phyloP scores from a whole-genome alignment of 2,113 vertebrate species.

The Prochilodus magdalenae region DNA sequence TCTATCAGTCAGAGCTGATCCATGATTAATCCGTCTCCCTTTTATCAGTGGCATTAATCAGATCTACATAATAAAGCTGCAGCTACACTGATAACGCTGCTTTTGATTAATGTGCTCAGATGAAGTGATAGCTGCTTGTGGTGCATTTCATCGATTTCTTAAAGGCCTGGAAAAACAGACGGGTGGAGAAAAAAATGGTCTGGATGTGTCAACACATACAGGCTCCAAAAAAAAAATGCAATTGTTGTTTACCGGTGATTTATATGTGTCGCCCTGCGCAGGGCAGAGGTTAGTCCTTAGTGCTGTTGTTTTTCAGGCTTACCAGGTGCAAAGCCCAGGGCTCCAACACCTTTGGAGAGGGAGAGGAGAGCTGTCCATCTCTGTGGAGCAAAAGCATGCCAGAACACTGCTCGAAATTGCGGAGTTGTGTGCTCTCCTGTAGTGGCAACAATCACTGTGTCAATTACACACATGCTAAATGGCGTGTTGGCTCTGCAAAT shows the following conservation, averaged over 20 bases:
- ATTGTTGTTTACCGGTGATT: conserved; percentile 33
- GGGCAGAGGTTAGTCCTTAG: conserved; percentile 39
- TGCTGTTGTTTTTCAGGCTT: conserved; percentile 38
- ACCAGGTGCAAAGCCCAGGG: conserved; percentile 31
- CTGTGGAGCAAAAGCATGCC: conserved; percentile 29
- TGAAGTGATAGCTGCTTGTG: conserved; percentile 83
- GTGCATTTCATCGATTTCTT: conserved; percentile 87
- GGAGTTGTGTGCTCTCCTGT: conserved; percentile 51
- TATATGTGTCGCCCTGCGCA: conserved; percentile 23
- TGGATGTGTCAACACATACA: conserved; percentile 22
- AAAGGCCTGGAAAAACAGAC: conserved; percentile 47
- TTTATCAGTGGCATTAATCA: conserved; percentile 85
- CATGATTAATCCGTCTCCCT: conserved; percentile 82
- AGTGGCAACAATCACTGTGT: conserved; percentile 51
- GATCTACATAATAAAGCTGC: conserved; percentile 88
- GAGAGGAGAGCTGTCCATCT: not conserved
- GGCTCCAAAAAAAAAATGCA: not conserved
- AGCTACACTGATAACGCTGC: conserved; percentile 71
- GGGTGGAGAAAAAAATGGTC: conserved; percentile 19
- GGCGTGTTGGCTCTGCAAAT: conserved; percentile 55
- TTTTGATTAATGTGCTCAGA: conserved; percentile 87
- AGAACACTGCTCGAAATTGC: conserved; percentile 34
- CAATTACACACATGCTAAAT: conserved; percentile 58
- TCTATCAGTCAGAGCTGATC: conserved; percentile 79
- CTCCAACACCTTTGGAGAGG: conserved; percentile 8